A percentile compares a stretch with the other conserved stretches of the same genome.
Conservation (phyloP, 2,113 vertebrate genomes). For the Plotosus lineatus region DNA sequence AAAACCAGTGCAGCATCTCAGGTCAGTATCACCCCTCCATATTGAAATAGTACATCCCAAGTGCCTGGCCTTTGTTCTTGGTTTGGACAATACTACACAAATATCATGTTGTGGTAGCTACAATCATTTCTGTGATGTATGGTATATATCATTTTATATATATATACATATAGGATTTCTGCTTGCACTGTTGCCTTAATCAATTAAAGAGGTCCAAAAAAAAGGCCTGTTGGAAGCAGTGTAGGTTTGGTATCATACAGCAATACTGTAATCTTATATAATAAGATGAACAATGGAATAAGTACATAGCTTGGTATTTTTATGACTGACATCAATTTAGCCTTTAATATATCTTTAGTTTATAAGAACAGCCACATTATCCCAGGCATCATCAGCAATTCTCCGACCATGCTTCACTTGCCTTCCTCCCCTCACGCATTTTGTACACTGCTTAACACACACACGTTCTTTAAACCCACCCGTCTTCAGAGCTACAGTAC, state of each 20-base stretch:
- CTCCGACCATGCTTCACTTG: conserved; percentile 34
- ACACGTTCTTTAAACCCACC: neutral
- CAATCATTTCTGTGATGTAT: neutral
- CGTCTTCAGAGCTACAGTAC: neutral
- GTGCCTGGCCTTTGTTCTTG: neutral
- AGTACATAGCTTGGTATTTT: neutral
- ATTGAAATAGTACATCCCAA: neutral
- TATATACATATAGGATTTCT: neutral
- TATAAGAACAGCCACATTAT: neutral
- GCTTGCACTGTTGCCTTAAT: neutral
- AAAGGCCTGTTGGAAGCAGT: neutral
- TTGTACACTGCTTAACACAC: neutral
- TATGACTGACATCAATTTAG: neutral
- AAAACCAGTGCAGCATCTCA: neutral
- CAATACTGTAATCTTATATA: neutral
- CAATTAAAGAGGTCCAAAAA: neutral
- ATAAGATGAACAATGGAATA: neutral
- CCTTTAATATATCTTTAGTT: neutral
- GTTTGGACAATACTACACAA: neutral
- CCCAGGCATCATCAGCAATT: neutral
- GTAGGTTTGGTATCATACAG: neutral
- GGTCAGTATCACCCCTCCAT: neutral
- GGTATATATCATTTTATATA: neutral
- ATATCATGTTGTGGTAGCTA: neutral
- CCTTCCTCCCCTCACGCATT: neutral